phyloP scores from a whole-genome alignment of 2,888 invertebrate species.

The Cephus pulcher region DNA sequence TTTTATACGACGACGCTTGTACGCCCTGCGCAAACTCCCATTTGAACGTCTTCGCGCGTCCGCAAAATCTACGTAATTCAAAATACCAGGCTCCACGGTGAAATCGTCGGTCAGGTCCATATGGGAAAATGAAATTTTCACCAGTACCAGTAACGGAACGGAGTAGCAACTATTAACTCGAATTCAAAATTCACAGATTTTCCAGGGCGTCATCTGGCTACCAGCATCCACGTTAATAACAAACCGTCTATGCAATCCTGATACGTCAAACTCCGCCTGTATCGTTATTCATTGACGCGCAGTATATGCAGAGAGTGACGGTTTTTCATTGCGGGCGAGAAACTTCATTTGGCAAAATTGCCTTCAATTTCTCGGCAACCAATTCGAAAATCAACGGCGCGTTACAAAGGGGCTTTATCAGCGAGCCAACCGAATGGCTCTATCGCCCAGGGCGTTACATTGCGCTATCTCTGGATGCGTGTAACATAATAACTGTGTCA shows the following conservation, averaged over 20 bases:
- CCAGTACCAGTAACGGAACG: neutral
- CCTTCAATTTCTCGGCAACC: constrained; percentile 49
- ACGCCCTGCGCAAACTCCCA: constrained; percentile 4
- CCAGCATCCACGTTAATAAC: neutral
- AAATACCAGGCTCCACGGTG: neutral
- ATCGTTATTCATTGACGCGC: constrained; percentile 13
- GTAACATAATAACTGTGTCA: constrained; percentile 59
- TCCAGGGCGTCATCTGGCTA: neutral
- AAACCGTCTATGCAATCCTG: neutral
- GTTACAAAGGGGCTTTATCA: constrained; percentile 59
- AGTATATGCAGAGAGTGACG: constrained; percentile 14
- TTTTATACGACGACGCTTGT: constrained; percentile 33
- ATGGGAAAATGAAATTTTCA: neutral
- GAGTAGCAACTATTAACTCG: neutral
- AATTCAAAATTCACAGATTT: neutral
- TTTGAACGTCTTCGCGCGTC: neutral
- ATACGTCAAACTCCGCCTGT: neutral
- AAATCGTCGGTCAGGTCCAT: neutral
- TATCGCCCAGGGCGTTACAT: constrained; percentile 56
- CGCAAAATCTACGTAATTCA: neutral
- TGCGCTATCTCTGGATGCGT: constrained; percentile 51
- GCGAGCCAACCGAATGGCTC: constrained; percentile 39
- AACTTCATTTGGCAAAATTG: constrained; percentile 54
- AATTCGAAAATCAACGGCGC: constrained; percentile 58
- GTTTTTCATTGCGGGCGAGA: constrained; percentile 35